Evolutionary conservation across 2,113 vertebrate genomes (phyloP).

Genomic region (Hepsetus odoe): DNA sequence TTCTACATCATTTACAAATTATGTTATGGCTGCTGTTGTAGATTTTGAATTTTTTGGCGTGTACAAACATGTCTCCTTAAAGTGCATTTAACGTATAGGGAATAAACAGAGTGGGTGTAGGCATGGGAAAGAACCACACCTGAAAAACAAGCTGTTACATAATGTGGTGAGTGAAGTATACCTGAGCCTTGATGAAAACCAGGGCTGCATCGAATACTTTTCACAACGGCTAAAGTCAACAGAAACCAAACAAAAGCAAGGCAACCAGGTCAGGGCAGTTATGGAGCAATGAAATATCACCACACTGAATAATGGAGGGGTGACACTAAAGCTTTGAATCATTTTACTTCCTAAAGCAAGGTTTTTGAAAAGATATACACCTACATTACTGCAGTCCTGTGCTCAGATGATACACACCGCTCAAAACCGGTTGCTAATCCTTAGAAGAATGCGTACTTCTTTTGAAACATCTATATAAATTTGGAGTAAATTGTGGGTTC

Average conservation of each 20-base stretch:
- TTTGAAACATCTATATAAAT: neutral
- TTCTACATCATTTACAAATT: neutral
- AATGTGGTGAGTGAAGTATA: conserved; percentile 17
- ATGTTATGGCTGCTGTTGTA: neutral
- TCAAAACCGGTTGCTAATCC: neutral
- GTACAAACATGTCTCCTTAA: conserved; percentile 8
- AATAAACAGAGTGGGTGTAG: conserved; percentile 16
- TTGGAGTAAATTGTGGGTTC: no score
- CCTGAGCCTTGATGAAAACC: conserved; percentile 21
- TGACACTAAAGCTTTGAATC: neutral
- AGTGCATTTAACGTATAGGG: conserved; percentile 2
- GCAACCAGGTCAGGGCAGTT: conserved; percentile 10
- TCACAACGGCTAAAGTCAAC: conserved; percentile 12
- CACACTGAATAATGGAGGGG: conserved; percentile 2
- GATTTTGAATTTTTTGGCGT: neutral
- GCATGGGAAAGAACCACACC: neutral
- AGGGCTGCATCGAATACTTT: conserved; percentile 25
- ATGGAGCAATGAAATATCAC: conserved; percentile 11
- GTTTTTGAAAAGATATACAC: neutral
- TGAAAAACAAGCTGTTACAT: conserved; percentile 26
- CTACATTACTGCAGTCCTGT: neutral
- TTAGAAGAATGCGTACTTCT: neutral
- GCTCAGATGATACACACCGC: neutral
- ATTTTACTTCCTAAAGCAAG: neutral
- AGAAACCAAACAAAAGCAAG: conserved; percentile 16